Evolutionary conservation across 2,888 invertebrate genomes (phyloP).

Genomic region (Charanyca ferruginea): DNA sequence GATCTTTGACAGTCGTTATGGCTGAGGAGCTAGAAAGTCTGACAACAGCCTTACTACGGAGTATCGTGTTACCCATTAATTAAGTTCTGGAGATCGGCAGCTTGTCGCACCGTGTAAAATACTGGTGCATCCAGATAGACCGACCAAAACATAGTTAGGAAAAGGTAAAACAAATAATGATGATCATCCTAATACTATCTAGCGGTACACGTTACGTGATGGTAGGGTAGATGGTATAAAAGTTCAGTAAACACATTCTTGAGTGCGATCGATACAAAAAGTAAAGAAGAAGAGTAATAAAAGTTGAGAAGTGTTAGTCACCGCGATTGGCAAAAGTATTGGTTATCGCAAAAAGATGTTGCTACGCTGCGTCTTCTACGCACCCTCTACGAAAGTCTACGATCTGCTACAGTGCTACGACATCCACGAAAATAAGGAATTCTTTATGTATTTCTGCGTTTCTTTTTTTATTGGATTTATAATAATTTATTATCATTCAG

Average conservation of each 20-base stretch:
- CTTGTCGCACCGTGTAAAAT: no score
- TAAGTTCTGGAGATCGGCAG: no score
- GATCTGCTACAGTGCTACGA: conserved; percentile 41
- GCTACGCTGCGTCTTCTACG: conserved; percentile 29
- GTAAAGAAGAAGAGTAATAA: neutral
- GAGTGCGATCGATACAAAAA: neutral
- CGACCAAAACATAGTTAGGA: no score
- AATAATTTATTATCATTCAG: neutral
- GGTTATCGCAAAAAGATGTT: no score
- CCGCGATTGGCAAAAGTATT: neutral
- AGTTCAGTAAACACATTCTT: neutral
- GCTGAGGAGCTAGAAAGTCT: no score
- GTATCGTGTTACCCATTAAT: no score
- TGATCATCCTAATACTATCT: neutral
- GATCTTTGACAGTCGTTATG: no score
- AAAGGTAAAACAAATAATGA: no score
- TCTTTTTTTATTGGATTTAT: neutral
- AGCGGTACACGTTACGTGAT: neutral
- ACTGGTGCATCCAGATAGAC: no score
- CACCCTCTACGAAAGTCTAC: conserved; percentile 27
- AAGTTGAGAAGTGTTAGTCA: neutral
- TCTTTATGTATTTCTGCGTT: neutral
- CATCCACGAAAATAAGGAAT: neutral
- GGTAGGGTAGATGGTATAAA: neutral
- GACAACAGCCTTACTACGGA: no score